phyloP scores from a whole-genome alignment of 1,140 invertebrate genomes.

The Macrobrachium nipponense region DNA sequence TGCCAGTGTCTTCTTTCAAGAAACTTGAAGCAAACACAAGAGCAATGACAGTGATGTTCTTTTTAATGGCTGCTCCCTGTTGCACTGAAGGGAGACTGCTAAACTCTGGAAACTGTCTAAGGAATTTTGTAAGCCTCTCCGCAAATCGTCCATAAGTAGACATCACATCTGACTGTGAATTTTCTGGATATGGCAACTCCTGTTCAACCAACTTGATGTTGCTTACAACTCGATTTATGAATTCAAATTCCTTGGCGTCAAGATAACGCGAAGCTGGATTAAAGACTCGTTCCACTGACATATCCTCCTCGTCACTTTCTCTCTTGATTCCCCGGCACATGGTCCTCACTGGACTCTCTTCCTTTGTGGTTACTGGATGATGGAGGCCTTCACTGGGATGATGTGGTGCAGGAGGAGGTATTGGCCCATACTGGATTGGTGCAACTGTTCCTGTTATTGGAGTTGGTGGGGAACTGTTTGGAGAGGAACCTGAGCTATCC shows the following conservation, averaged over 20 bases:
- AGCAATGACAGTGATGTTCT: conserved; percentile 62
- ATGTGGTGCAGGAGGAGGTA: conserved; percentile 35
- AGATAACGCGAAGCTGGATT: conserved; percentile 58
- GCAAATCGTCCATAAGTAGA: conserved; percentile 53
- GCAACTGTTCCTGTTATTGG: conserved; percentile 48
- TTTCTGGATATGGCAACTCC: conserved; percentile 46
- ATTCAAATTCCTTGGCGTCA: conserved; percentile 50
- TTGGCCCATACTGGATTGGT: conserved; percentile 57
- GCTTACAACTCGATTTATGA: conserved; percentile 53
- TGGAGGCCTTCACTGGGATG: conserved; percentile 31
- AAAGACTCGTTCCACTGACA: conserved; percentile 50
- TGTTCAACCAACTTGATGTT: conserved; percentile 60
- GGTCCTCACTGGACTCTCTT: conserved; percentile 52
- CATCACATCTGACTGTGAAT: conserved; percentile 43
- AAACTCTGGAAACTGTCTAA: conserved; percentile 57
- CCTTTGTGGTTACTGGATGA: conserved; percentile 40
- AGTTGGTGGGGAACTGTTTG: conserved; percentile 57
- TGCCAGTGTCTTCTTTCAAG: conserved; percentile 57
- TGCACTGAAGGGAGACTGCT: conserved; percentile 23
- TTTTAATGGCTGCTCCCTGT: conserved; percentile 52
- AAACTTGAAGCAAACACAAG: conserved; percentile 63
- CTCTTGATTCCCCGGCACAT: conserved; percentile 51
- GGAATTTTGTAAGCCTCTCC: conserved; percentile 55
- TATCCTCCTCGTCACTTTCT: conserved; percentile 49
- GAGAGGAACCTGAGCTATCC: conserved; percentile 49